Conservation (phyloP, 2,113 vertebrate species). For the Typhlomys cinereus region DNA sequence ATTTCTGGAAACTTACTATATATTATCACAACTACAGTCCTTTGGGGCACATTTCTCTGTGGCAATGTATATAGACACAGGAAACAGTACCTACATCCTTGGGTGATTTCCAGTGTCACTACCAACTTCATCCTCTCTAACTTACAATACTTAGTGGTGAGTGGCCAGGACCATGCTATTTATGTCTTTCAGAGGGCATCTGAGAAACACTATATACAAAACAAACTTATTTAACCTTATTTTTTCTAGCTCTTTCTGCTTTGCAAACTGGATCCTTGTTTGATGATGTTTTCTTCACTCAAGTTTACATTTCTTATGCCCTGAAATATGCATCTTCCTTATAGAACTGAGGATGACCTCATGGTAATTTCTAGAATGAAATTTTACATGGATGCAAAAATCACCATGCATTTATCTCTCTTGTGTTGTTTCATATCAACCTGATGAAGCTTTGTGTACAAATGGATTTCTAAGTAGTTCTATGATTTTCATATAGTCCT, state of each 20-base stretch:
- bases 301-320: neutral
- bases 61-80: neutral
- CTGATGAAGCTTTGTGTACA: neutral
- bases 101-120: neutral
- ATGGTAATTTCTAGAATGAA: neutral
- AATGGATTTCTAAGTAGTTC: neutral
- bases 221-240: neutral
- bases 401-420: neutral
- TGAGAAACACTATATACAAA: neutral
- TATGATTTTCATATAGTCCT: neutral
- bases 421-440: neutral
- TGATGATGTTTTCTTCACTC: neutral
- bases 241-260: neutral
- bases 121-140: neutral
- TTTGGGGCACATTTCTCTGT: neutral
- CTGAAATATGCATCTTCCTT: neutral
- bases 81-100: neutral
- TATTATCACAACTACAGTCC: neutral
- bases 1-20: neutral
- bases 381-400: neutral
- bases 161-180: neutral
- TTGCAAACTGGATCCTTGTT: neutral
- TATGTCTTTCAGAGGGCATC: neutral
- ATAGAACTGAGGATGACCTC: neutral
- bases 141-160: too few species aligned